These are phyloP conservation scores for Otis tarda DNA, from an alignment of 2,113 vertebrate genomes.

Conservation along the genomic window DNA sequence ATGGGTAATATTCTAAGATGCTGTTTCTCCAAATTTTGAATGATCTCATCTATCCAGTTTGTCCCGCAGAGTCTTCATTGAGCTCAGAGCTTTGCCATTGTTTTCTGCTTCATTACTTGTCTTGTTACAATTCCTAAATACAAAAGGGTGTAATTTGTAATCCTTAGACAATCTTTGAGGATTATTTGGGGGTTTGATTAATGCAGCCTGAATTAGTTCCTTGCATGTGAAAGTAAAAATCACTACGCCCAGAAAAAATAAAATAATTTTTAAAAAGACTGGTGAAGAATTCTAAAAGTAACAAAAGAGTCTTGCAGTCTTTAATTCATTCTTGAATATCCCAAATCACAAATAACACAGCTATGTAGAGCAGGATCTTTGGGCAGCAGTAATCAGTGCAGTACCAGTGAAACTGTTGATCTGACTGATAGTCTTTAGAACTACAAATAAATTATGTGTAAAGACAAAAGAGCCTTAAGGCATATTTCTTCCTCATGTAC, in stretches of 20 bases:
- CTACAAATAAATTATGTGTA: neutral
- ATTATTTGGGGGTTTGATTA: neutral
- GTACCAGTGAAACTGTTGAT: neutral
- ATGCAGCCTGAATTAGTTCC: neutral
- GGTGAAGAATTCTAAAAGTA: neutral
- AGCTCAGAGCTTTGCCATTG: neutral
- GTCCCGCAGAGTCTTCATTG: neutral
- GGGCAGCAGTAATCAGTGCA: neutral
- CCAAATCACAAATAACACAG: neutral
- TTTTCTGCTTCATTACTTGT: neutral
- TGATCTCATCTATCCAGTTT: neutral
- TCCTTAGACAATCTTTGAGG: neutral
- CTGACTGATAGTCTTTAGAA: neutral
- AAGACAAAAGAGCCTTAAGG: neutral
- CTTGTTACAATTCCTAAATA: neutral
- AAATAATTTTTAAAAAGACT: neutral
- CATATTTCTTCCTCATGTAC: neutral
- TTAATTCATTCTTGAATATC: neutral
- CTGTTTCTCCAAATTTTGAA: neutral
- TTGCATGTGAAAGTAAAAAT: neutral
- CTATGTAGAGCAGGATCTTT: neutral
- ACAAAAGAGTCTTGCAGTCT: neutral
- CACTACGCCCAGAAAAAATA: neutral
- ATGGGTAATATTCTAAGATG: neutral
- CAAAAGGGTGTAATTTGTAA: neutral